A percentile compares a stretch with the other conserved stretches of the same genome.
These are phyloP conservation scores for Proterorhinus semilunaris DNA, from an alignment of 2,113 vertebrate species.

Conservation along the genomic window DNA sequence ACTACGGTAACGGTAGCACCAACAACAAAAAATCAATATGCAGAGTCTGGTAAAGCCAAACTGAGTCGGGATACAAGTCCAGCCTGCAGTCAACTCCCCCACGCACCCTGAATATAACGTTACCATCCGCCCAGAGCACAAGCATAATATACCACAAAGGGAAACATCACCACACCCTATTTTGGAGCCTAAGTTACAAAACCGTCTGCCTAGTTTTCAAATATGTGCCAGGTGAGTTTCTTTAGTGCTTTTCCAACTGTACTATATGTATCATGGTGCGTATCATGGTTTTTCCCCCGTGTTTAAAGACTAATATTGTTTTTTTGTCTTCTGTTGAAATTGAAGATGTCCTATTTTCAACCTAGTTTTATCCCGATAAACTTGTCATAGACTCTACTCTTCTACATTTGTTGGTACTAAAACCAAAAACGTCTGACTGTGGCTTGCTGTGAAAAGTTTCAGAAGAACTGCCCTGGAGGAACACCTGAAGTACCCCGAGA, in stretches of 20 bases:
- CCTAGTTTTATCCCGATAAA: too few relatives aligned
- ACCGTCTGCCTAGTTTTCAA: constrained; percentile 13
- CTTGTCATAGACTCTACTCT: too few relatives aligned
- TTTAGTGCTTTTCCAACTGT: too few relatives aligned
- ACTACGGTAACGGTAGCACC: background rate
- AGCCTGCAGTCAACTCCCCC: constrained; percentile 21
- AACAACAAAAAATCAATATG: constrained; percentile 20
- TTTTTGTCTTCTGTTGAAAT: too few relatives aligned
- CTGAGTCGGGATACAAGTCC: constrained; percentile 17
- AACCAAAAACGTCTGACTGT: too few relatives aligned
- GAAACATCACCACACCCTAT: constrained; percentile 19
- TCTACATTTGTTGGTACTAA: too few relatives aligned
- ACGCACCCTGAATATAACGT: constrained; percentile 42
- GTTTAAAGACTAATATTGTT: too few relatives aligned
- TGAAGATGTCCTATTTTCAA: too few relatives aligned
- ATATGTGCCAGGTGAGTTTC: constrained; percentile 12
- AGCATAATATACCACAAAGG: background rate
- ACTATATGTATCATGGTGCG: too few relatives aligned
- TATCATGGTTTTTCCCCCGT: too few relatives aligned
- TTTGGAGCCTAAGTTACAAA: constrained; percentile 21
- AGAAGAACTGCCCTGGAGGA: background rate
- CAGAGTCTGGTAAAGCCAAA: constrained; percentile 23
- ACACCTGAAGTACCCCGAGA: constrained; percentile 12
- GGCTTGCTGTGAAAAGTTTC: too few relatives aligned
- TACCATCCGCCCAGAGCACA: constrained; percentile 39